Evolutionary conservation across 2,888 invertebrate genomes (phyloP).

Genomic region (Nemotelus pantherinus): DNA sequence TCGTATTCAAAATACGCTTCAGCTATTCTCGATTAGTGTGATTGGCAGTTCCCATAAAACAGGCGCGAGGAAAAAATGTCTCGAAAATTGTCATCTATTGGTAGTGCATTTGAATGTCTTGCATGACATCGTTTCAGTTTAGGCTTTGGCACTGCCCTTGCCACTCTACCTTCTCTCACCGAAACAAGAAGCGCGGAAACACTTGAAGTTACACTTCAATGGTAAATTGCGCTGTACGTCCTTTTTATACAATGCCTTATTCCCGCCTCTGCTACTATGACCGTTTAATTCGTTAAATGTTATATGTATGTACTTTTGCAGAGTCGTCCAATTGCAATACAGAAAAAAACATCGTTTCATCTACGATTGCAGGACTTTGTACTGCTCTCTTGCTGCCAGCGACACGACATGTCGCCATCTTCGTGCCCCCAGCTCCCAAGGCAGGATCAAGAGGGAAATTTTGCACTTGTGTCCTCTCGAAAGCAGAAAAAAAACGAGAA

Average conservation of each 20-base stretch:
- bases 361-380: too few species aligned
- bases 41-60: too few species aligned
- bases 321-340: background rate
- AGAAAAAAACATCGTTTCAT: constrained; percentile 8
- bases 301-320: background rate
- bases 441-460: constrained; percentile 39
- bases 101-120: too few species aligned
- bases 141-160: too few species aligned
- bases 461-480: constrained; percentile 38
- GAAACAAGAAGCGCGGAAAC: background rate
- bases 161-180: too few species aligned
- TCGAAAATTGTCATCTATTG: too few species aligned
- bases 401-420: background rate
- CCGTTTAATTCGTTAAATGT: too few species aligned
- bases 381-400: constrained; percentile 1
- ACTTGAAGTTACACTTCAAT: constrained; percentile 20
- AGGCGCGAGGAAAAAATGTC: too few species aligned
- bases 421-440: background rate
- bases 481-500: constrained; percentile 13
- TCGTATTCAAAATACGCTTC: too few species aligned
- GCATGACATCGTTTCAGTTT: too few species aligned
- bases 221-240: constrained; percentile 27
- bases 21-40: too few species aligned
- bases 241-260: constrained; percentile 2
- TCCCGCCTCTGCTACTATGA: background rate